Percentiles rank a stretch among this genome's conserved stretches.
These are phyloP conservation scores for Pterostichus madidus DNA, from an alignment of 2,888 invertebrate genomes.

Conservation along the genomic window DNA sequence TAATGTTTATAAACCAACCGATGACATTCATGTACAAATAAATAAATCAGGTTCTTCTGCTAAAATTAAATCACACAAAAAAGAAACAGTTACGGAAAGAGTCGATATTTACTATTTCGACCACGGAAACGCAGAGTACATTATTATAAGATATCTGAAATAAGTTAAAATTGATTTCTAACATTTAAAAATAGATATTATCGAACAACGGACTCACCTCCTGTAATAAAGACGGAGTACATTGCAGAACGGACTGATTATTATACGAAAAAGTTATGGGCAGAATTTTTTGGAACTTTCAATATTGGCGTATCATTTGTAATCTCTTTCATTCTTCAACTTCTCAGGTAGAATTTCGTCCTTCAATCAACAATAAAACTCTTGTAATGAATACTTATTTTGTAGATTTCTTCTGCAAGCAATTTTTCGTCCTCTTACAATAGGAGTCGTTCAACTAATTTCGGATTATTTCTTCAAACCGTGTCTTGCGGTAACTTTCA, in stretches of 20 bases:
- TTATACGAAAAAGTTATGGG: conserved; percentile 83
- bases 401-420: conserved; percentile 80
- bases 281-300: conserved; percentile 82
- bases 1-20: conserved; percentile 19
- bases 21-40: conserved; percentile 26
- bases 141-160: conserved; percentile 57
- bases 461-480: conserved; percentile 86
- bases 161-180: background rate
- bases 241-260: conserved; percentile 81
- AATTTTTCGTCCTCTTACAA: conserved; percentile 80
- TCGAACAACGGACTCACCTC: conserved; percentile 83
- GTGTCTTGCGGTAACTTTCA: conserved; percentile 81
- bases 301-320: conserved; percentile 82
- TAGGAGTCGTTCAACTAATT: conserved; percentile 81
- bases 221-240: conserved; percentile 79
- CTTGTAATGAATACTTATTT: conserved; percentile 45
- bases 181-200: conserved; percentile 77
- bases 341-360: conserved; percentile 76
- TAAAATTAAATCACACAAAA: background rate
- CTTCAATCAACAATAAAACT: background rate
- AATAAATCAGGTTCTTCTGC: background rate
- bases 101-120: conserved; percentile 85
- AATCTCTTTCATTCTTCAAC: conserved; percentile 81
- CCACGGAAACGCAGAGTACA: conserved; percentile 82
- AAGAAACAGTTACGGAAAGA: conserved; percentile 70